Evolutionary conservation across 2,797 vertebrate genomes (phyloP), one percentile per base, ranked within the genome.

Genomic region (Lerista edwardsae): DNA sequence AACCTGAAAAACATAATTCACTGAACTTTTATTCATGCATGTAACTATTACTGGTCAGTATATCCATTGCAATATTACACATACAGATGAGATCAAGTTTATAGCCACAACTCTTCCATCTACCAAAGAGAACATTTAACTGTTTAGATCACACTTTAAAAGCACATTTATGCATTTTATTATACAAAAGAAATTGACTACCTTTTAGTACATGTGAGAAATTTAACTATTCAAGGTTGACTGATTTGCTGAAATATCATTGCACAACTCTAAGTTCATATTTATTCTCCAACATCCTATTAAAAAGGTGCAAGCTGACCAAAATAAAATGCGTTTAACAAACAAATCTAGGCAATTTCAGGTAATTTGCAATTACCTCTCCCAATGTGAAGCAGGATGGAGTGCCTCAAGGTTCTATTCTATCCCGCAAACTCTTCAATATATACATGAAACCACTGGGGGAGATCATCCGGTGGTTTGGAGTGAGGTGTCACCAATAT

Each of bases 1-100:
- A 99, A 95, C 67, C 98, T 99, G 94, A 82, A 59, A 88, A 92
- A 91, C 90, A 93, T 3, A 55, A 90, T 77, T 76, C 77, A 0
- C 0, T 57, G 29, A 85, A 55, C 75, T 64, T 84, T 69, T 6
- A 47, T 86, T 93, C 80, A 92, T 29, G 80, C 83, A 67, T 7
- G 21, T 78, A 92, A 88, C 0, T 4, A 68, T 0, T 17, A 23
- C 51, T 47, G 71, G 85, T 82, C 89, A 83, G 55, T 5, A 12
- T 11, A 47, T 90, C 76, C 61, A 82, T 17, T 39, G 59, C 12
- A 77, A 12, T 12, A 57, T 21, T 34, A 44, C 19, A 44, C 11
- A 73, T 9, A 68, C 36, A 41, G 57, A 59, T 25, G 59, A 61
- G 23, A 61, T 23, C 59, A 61, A 61, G n/a, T 55, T 55, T 15